Conservation (phyloP, 2,888 invertebrate genomes). For the Andricus curvator region DNA sequence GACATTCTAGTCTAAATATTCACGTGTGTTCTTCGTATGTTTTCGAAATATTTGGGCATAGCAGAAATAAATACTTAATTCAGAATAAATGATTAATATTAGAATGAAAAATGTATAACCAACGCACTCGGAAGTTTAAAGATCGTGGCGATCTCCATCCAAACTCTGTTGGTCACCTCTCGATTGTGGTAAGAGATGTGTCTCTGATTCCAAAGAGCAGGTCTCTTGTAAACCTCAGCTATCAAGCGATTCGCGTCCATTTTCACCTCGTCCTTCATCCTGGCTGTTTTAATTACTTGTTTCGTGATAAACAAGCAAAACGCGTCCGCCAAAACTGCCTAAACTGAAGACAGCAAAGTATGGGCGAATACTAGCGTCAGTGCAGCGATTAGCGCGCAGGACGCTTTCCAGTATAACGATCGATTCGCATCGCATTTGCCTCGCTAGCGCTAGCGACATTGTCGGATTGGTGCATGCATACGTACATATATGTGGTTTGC, state of each 20-base stretch:
- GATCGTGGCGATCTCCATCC: slow-evolving; percentile 76
- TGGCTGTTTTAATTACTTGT: not conserved
- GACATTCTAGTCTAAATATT: not conserved
- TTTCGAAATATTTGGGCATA: not conserved
- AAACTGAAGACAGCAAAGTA: slow-evolving; percentile 61
- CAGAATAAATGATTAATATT: not conserved
- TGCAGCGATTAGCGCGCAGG: slow-evolving; percentile 74
- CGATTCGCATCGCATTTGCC: slow-evolving; percentile 72
- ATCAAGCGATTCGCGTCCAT: slow-evolving; percentile 77
- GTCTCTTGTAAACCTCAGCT: slow-evolving; percentile 74
- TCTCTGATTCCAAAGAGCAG: slow-evolving; percentile 77
- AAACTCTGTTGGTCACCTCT: slow-evolving; percentile 75
- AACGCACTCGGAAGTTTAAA: slow-evolving; percentile 74
- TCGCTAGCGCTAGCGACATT: slow-evolving; percentile 70
- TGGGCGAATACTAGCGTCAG: slow-evolving; percentile 72
- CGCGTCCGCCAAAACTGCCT: slow-evolving; percentile 47
- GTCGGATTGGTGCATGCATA: slow-evolving; percentile 34
- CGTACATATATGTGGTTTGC: not conserved
- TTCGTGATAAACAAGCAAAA: not conserved
- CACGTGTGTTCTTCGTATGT: not conserved
- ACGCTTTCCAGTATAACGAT: slow-evolving; percentile 69
- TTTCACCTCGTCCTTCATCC: slow-evolving; percentile 70
- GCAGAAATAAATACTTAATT: slow-evolving; percentile 6
- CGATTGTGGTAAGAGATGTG: slow-evolving; percentile 77
- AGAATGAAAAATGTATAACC: slow-evolving; percentile 12